Evolutionary conservation across 2,113 vertebrate species (phyloP).

Genomic region (Psilopogon haemacephalus): DNA sequence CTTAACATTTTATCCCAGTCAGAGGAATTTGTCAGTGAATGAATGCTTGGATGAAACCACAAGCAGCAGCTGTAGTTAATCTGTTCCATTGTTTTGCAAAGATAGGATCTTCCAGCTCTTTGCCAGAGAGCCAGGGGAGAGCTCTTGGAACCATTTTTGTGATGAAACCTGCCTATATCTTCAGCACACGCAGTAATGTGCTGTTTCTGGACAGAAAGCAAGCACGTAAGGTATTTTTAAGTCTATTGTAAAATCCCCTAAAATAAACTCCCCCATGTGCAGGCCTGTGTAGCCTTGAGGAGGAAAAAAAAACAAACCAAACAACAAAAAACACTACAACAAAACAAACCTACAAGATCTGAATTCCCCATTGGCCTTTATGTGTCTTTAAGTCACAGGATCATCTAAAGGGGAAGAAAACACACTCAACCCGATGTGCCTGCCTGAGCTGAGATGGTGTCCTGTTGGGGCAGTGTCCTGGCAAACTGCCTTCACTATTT

Average conservation of each 20-base stretch:
- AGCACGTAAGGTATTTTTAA: constrained; percentile 30
- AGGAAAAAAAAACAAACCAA: background rate
- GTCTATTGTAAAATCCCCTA: constrained; percentile 2
- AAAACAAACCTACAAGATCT: background rate
- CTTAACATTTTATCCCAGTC: constrained; percentile 24
- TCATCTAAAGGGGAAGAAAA: background rate
- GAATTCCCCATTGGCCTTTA: background rate
- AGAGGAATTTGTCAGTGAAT: constrained; percentile 35
- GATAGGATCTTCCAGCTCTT: constrained; percentile 18
- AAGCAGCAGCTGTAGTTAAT: constrained; percentile 48
- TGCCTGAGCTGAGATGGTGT: background rate
- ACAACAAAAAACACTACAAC: no score
- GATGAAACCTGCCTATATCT: background rate
- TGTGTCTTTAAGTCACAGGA: background rate
- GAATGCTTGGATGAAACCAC: background rate
- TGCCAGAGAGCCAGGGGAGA: background rate
- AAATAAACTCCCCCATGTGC: constrained; percentile 18
- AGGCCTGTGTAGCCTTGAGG: background rate
- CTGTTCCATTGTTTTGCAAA: constrained; percentile 4
- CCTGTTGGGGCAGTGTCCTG: background rate
- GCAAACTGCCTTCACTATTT: background rate
- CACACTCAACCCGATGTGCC: background rate
- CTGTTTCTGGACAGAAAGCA: constrained; percentile 35
- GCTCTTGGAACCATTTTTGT: background rate
- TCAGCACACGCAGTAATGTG: background rate